Evolutionary conservation across 53 echinoderm and acorn worm species (phyloP).

Genomic region (Luidia sarsii): DNA sequence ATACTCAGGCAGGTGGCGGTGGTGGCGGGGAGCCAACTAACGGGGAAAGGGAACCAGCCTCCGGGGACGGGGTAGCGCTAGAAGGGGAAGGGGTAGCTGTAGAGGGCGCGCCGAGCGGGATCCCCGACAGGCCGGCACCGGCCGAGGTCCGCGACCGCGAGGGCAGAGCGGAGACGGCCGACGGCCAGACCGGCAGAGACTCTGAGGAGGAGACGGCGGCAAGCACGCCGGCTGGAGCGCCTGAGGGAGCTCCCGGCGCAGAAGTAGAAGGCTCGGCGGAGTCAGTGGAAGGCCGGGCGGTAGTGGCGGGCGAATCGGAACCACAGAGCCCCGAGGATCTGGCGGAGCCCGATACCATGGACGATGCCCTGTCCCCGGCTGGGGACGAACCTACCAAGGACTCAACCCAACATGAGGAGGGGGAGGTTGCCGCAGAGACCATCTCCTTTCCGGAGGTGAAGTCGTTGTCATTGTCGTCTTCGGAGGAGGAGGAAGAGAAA

Average conservation of each 20-base stretch:
- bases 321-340: too few relatives aligned
- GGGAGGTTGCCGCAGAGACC: neutral
- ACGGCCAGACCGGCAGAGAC: conserved; percentile 1
- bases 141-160: neutral
- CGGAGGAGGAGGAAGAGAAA: neutral
- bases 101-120: neutral
- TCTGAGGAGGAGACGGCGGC: conserved; percentile 20
- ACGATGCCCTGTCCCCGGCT: too few relatives aligned
- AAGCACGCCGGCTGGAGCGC: conserved; percentile 5
- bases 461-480: too few relatives aligned
- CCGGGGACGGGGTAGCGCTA: conserved; percentile 24
- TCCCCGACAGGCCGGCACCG: neutral
- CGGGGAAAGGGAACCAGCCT: conserved; percentile 11
- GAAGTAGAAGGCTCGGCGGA: too few relatives aligned
- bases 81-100: neutral
- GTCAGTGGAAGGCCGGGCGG: too few relatives aligned
- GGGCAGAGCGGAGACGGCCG: neutral
- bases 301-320: too few relatives aligned
- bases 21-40: conserved; percentile 23
- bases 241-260: conserved; percentile 8
- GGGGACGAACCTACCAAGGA: too few relatives aligned
- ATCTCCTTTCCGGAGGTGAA: too few relatives aligned
- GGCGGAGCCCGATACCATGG: too few relatives aligned
- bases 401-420: conserved; percentile 19
- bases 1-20: neutral